A percentile compares a stretch with the other conserved stretches of the same genome.
Evolutionary conservation across 2,113 vertebrate species (phyloP).

Genomic region (Epinephelus cyanopodus): DNA sequence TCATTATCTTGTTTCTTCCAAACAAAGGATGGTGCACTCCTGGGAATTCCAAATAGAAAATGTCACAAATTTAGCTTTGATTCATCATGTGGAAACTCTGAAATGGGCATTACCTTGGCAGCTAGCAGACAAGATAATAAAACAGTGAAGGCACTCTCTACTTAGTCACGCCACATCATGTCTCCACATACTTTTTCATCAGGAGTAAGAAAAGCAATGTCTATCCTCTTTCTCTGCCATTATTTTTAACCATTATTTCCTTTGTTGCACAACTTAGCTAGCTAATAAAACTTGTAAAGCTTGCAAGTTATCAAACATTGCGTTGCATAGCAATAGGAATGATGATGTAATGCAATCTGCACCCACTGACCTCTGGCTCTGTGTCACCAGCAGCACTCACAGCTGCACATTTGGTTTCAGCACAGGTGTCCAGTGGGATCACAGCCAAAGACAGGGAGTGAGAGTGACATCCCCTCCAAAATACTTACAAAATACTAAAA

Average conservation of each 20-base stretch:
- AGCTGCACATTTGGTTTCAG: conserved; percentile 11
- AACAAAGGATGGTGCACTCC: background rate
- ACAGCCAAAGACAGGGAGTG: conserved; percentile 8
- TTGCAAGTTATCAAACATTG: conserved; percentile 5
- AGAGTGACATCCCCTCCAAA: background rate
- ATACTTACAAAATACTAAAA: background rate
- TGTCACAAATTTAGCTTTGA: background rate
- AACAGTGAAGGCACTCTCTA: background rate
- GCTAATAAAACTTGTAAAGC: background rate
- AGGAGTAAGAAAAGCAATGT: background rate
- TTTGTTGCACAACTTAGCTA: background rate
- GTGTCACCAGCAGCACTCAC: background rate
- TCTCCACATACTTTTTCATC: background rate
- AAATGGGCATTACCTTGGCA: background rate
- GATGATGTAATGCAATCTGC: conserved; percentile 15
- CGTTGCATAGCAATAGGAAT: conserved; percentile 16
- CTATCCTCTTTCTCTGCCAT: background rate
- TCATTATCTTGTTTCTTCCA: background rate
- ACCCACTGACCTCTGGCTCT: conserved; percentile 22
- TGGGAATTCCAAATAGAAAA: background rate
- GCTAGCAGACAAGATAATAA: conserved; percentile 16
- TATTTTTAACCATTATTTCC: background rate
- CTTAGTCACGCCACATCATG: background rate
- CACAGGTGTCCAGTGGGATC: background rate
- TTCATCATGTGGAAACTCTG: conserved; percentile 3